A percentile compares a stretch with the other conserved stretches of the same genome.
Conservation (phyloP, 2,113 vertebrate species). For the Neolamprologus variostigma region DNA sequence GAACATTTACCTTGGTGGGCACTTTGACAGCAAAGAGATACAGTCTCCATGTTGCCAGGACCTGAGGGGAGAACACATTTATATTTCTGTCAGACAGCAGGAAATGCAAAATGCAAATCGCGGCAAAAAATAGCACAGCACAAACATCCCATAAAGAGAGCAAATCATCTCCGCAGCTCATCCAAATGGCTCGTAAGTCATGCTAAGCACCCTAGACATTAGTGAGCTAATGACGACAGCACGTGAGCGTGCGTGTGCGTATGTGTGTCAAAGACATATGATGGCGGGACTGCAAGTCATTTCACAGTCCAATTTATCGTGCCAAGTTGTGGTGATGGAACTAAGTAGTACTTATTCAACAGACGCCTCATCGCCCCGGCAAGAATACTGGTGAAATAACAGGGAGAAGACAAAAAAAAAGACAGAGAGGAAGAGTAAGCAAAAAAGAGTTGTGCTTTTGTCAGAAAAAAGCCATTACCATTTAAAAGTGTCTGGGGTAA, state of each 20-base stretch:
- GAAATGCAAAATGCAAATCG: constrained; percentile 56
- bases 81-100: constrained; percentile 50
- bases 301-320: not conserved
- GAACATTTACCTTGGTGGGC: constrained; percentile 80
- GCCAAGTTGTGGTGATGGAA: constrained; percentile 7
- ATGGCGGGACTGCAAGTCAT: not conserved
- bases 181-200: constrained; percentile 35
- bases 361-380: not conserved
- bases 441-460: not conserved
- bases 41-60: constrained; percentile 81
- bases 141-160: constrained; percentile 39
- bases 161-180: constrained; percentile 37
- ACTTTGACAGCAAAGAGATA: constrained; percentile 83
- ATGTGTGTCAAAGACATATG: constrained; percentile 13
- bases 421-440: not conserved
- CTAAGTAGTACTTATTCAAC: constrained; percentile 5
- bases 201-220: constrained; percentile 42
- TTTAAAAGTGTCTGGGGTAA: constrained; percentile 37
- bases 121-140: constrained; percentile 38
- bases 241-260: not conserved
- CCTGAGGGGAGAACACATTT: constrained; percentile 60
- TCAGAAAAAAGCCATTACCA: constrained; percentile 9
- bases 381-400: not conserved
- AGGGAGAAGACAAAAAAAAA: not conserved
- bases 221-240: constrained; percentile 38